Percentiles rank a stretch among this genome's conserved stretches.
These are phyloP conservation scores for Zaprionus tsacasi DNA, from an alignment of 1,140 invertebrate species.

Conservation along the genomic window DNA sequence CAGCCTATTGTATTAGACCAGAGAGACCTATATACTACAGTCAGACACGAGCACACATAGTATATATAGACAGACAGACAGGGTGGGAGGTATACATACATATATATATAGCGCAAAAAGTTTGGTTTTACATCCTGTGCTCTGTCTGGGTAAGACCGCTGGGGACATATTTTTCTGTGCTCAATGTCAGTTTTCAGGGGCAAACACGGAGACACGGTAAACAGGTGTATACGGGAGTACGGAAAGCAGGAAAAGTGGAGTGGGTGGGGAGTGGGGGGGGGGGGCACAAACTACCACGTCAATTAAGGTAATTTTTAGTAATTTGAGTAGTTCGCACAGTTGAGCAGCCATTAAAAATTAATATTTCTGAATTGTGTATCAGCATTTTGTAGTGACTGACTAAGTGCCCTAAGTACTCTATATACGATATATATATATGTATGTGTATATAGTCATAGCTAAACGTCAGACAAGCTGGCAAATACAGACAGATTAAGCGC, in stretches of 20 bases:
- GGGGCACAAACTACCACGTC: neutral
- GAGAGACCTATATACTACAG: neutral
- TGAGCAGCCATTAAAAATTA: slow-evolving; percentile 43
- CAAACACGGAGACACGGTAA: slow-evolving; percentile 18
- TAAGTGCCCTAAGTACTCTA: neutral
- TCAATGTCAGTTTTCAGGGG: slow-evolving; percentile 49
- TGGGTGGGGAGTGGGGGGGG: too few species aligned
- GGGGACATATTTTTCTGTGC: slow-evolving; percentile 4
- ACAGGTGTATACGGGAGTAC: neutral
- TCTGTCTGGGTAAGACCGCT: slow-evolving; percentile 8
- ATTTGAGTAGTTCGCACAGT: slow-evolving; percentile 49
- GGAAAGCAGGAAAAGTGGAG: too few species aligned
- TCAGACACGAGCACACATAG: neutral
- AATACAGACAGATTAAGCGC: slow-evolving; percentile 33
- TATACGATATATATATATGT: neutral
- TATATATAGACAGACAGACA: neutral
- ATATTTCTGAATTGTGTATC: slow-evolving; percentile 4
- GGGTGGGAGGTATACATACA: too few species aligned
- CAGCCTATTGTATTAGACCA: neutral
- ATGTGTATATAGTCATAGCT: neutral
- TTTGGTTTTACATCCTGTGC: slow-evolving; percentile 10
- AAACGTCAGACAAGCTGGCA: slow-evolving; percentile 28
- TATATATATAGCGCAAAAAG: neutral
- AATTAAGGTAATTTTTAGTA: slow-evolving; percentile 65
- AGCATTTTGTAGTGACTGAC: slow-evolving; percentile 4